Base-by-base conservation (phyloP, 2,113 vertebrate genomes). In the Lepidothrix coronata region DNA sequence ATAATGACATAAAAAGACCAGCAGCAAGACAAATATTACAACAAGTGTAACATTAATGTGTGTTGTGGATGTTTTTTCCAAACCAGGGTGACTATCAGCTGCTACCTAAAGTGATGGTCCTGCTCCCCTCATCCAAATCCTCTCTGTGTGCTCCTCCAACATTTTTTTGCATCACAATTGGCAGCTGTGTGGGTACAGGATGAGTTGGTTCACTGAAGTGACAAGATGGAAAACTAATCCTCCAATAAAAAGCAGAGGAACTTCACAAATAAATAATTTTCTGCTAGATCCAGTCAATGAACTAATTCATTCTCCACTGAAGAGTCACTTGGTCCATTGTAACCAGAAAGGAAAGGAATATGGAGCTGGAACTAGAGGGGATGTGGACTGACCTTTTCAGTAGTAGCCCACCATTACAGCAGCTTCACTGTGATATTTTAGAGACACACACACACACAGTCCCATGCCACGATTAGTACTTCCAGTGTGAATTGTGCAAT, bases 231-330 rank as follows among this genome's bases (percentile, higher is more conserved):
- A 96, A 95, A 86, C 39, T 59, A 89, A 86, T 63, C n/a, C 33
- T 78, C 76, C 68, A 84, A 35, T n/a, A 23, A 66, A 85, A 89
- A 83, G 0, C 8, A 54, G 28, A 80, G 33, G 48, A 94, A 77
- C 59, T 37, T 67, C 61, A 89, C 65, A 91, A 82, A 85, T 49
- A 74, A 82, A 70, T 84, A 0, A 3, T 65, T 61, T 91, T 78
- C 35, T 95, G 48, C 65, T 77, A 65, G 19, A 77, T 89, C 39
- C 63, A 81, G 57, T 95, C 95, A 95, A 91, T 76, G 85, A 96
- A 84, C 16, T 52, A 86, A 95, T 91, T 95, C 76, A 96, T 95
- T 91, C 61, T 78, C 0, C 0, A 48, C 65, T 72, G 68, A 92
- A 81, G 65, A 87, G 92, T 89, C 76, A 84, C 61, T 91, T 27